Base-by-base conservation (phyloP, 1,140 invertebrate genomes). In the Platyura marginata region DNA sequence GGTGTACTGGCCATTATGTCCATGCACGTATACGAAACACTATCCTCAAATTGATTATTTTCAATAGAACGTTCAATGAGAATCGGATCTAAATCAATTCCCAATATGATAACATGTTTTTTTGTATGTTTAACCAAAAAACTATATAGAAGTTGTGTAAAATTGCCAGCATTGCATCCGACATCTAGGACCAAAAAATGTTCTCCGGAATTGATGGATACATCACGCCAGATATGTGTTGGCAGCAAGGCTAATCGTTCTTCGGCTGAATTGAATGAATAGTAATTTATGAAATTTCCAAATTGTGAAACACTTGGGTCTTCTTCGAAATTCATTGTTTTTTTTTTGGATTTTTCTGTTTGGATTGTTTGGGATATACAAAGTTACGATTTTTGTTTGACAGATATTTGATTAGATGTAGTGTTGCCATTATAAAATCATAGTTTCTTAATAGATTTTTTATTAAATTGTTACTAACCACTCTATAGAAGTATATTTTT, bases 241-340 rank as follows among this genome's bases (percentile, higher is more conserved):
- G 78, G 69, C 49, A 88, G 61, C 47, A 75, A 63, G 39, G 66
- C 63, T 20, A 78, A 64, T 49, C 83, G 70, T 46, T 77, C 70
- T 42, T 69, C 60, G 20, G 74, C 65, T 37, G 77, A 70, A 63
- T 85, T 79, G 57, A 87, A 87, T 51, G 77, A 63, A 57, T 88
- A 88, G 55, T 87, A 88, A 65, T 86, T 86, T 45, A 81, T 84
- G 51, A 88, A 88, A 61, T 87, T 88, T 46, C 83, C 83, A 65
- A 68, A 72, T 53, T 71, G 70, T 5, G 77, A 77, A 33, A 81
- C 77, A 3, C 83, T 82, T 25, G 83, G 81, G 59, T 85, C 71
- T 29, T 61, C n/a, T n/a, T n/a, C n/a, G n/a, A n/a, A n/a, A n/a
- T n/a, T n/a, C n/a, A n/a, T n/a, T n/a, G n/a, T n/a, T n/a, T n/a